Percentiles rank a stretch among this genome's conserved stretches.
phyloP scores from a whole-genome alignment of 1,140 invertebrate genomes.

The Sarcophaga bullata region DNA sequence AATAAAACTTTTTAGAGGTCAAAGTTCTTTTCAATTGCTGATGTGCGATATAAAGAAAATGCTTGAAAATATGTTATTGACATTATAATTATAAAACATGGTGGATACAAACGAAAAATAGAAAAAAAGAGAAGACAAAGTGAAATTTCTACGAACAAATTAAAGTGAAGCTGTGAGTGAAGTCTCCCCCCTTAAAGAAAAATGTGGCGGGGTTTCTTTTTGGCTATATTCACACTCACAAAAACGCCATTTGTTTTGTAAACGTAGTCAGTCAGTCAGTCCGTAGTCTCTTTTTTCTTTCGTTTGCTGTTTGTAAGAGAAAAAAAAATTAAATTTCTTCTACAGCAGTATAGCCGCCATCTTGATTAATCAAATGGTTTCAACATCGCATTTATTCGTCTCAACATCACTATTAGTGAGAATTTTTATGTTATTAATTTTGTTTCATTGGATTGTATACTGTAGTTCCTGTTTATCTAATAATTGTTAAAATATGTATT shows the following conservation, averaged over 20 bases:
- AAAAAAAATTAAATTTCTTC: conserved; percentile 29
- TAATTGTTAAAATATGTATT: conserved; percentile 22
- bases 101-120: not conserved
- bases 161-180: conserved; percentile 16
- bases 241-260: conserved; percentile 35
- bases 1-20: conserved; percentile 25
- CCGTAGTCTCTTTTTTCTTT: not conserved
- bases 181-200: not conserved
- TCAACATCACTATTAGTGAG: not conserved
- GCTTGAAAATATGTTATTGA: too few relatives aligned
- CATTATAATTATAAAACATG: too few relatives aligned
- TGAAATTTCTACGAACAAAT: not conserved
- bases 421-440: not conserved
- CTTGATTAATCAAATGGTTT: conserved; percentile 34
- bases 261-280: conserved; percentile 5
- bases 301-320: not conserved
- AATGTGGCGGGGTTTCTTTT: conserved; percentile 34
- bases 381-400: not conserved
- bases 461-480: not conserved
- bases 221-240: not conserved
- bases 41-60: not conserved
- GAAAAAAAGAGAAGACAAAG: not conserved
- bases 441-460: not conserved
- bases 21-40: not conserved
- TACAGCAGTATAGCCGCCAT: conserved; percentile 25